Percentiles rank a stretch among this genome's conserved stretches.
Evolutionary conservation across 2,113 vertebrate genomes (phyloP).

Genomic region (Morone chrysops): DNA sequence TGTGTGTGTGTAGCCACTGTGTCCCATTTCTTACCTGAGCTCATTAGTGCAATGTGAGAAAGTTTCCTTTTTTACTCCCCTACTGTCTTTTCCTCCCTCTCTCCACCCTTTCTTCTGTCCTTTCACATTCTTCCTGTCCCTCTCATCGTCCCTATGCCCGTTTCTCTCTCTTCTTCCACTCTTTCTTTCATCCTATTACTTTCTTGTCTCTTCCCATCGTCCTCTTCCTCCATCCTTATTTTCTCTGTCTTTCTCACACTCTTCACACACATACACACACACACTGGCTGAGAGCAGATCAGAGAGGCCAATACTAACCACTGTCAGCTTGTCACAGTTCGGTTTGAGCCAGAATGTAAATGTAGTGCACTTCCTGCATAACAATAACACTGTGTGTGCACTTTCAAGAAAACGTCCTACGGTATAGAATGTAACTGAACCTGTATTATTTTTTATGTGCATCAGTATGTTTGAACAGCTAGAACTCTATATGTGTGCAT

Average conservation of each 20-base stretch:
- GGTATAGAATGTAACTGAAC: conserved; percentile 1
- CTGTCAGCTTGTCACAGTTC: conserved; percentile 75
- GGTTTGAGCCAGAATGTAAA: conserved; percentile 72
- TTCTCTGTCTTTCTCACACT: conserved; percentile 34
- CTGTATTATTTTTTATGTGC: neutral
- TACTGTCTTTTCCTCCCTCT: conserved; percentile 38
- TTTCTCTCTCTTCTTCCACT: conserved; percentile 30
- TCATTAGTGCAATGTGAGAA: conserved; percentile 75
- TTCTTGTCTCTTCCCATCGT: conserved; percentile 54
- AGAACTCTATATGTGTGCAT: neutral
- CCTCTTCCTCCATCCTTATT: conserved; percentile 50
- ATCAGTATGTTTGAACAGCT: neutral
- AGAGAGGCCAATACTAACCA: conserved; percentile 70
- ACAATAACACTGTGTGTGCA: conserved; percentile 44
- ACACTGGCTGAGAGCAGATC: conserved; percentile 63
- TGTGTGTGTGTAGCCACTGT: conserved; percentile 60
- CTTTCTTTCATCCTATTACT: conserved; percentile 57
- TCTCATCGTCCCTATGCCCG: conserved; percentile 16
- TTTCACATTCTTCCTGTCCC: conserved; percentile 34
- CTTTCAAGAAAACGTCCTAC: conserved; percentile 12
- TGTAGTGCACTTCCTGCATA: conserved; percentile 67
- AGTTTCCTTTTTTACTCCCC: conserved; percentile 24
- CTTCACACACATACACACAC: conserved; percentile 30
- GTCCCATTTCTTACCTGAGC: conserved; percentile 79
- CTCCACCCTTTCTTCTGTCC: conserved; percentile 31